phyloP scores from a whole-genome alignment of 2,888 invertebrate genomes.

The Ennomos fuscantarius region DNA sequence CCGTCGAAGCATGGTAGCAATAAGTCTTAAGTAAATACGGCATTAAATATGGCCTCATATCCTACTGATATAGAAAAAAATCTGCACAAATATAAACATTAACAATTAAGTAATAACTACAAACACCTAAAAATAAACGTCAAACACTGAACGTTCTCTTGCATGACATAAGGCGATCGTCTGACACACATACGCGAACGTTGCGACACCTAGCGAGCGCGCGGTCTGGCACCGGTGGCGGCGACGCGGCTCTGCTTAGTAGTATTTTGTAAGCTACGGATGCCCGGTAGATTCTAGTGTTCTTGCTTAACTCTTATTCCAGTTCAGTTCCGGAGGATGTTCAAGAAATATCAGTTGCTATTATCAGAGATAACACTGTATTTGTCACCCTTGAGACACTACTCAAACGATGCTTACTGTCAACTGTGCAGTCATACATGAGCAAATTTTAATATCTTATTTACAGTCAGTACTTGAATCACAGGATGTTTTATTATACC shows the following conservation, averaged over 20 bases:
- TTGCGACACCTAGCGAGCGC: conserved; percentile 65
- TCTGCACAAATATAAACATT: conserved; percentile 1
- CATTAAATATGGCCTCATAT: too few species aligned
- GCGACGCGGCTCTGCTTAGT: conserved; percentile 48
- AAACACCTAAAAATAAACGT: conserved; percentile 41
- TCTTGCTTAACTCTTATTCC: conserved; percentile 25
- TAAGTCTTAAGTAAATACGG: too few species aligned
- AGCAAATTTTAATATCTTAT: too few species aligned
- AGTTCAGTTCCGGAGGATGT: conserved; percentile 30
- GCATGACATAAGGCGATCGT: conserved; percentile 63
- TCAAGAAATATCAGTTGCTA: conserved; percentile 2
- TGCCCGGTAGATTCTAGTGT: conserved; percentile 48
- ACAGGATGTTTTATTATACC: too few species aligned
- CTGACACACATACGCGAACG: conserved; percentile 68
- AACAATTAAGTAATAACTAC: conserved; percentile 37
- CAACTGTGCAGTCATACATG: too few species aligned
- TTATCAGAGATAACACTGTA: background rate
- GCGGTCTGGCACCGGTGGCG: conserved; percentile 57
- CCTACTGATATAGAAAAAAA: conserved; percentile 3
- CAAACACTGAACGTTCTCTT: conserved; percentile 51
- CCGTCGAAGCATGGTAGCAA: too few species aligned
- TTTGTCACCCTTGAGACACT: too few species aligned
- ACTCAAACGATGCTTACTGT: too few species aligned
- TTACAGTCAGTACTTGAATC: too few species aligned
- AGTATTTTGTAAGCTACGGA: conserved; percentile 56